Conservation (phyloP, 1,140 invertebrate species). For the Muscidifurax raptorellus region DNA sequence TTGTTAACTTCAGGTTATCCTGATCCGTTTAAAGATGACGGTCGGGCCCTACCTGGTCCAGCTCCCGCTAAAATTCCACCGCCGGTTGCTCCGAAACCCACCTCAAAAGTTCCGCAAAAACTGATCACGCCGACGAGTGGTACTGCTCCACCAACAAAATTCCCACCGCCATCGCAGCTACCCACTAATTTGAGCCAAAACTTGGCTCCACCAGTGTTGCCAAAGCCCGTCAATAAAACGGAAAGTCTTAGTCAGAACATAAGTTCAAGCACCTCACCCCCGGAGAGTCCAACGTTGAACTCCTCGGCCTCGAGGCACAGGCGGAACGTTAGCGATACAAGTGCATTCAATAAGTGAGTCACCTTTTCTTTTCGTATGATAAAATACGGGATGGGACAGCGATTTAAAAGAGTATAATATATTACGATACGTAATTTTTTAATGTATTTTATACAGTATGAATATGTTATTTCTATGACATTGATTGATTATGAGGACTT, state of each 20-base stretch:
- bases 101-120: slow-evolving; percentile 64
- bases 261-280: slow-evolving; percentile 70
- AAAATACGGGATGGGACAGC: not conserved
- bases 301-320: slow-evolving; percentile 79
- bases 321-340: slow-evolving; percentile 91
- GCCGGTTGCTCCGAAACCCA: slow-evolving; percentile 68
- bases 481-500: no score
- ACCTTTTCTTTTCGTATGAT: slow-evolving; percentile 24
- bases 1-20: slow-evolving; percentile 68
- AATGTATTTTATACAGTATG: no score
- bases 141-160: slow-evolving; percentile 60
- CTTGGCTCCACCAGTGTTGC: slow-evolving; percentile 74
- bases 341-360: slow-evolving; percentile 88
- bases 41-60: slow-evolving; percentile 66
- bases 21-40: slow-evolving; percentile 75
- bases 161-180: slow-evolving; percentile 61
- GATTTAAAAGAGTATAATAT: not conserved
- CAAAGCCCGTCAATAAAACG: slow-evolving; percentile 74
- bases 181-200: slow-evolving; percentile 29
- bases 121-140: slow-evolving; percentile 63
- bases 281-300: slow-evolving; percentile 70
- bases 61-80: slow-evolving; percentile 70
- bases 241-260: slow-evolving; percentile 74
- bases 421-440: not conserved
- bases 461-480: no score